phyloP scores from a whole-genome alignment of 2,888 invertebrate species.

The Lacanobia wlatinum region DNA sequence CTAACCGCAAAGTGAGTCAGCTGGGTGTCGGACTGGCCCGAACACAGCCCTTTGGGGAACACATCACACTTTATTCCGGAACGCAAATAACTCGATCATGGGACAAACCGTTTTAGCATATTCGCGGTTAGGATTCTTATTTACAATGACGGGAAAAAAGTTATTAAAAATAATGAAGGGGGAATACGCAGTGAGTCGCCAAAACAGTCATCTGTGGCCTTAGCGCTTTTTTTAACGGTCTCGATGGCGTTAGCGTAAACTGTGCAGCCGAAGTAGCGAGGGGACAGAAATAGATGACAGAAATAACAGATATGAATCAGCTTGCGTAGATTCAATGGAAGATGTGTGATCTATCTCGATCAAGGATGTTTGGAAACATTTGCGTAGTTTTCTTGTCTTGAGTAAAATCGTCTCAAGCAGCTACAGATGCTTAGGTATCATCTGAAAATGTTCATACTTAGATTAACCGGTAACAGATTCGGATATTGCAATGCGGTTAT shows the following conservation, averaged over 20 bases:
- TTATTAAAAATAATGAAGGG: conserved; percentile 17
- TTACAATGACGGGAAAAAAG: conserved; percentile 32
- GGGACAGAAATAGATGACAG: conserved; percentile 45
- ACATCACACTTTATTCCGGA: conserved; percentile 22
- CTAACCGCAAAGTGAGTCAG: conserved; percentile 60
- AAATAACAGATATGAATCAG: conserved; percentile 45
- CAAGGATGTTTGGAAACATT: conserved; percentile 31
- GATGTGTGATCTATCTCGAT: conserved; percentile 9
- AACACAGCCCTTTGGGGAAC: conserved; percentile 7
- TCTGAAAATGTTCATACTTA: neutral
- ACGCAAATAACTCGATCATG: conserved; percentile 35
- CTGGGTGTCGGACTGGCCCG: conserved; percentile 30
- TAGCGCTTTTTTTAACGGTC: no score
- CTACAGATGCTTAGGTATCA: neutral
- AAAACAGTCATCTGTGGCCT: conserved; percentile 8
- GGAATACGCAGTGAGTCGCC: conserved; percentile 35
- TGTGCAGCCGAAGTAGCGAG: conserved; percentile 21
- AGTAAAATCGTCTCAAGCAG: neutral
- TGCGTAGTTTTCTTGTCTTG: conserved; percentile 1
- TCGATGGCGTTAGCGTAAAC: no score
- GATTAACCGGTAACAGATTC: neutral
- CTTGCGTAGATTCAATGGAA: conserved; percentile 18
- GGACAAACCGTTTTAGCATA: conserved; percentile 36
- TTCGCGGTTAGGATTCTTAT: conserved; percentile 28
- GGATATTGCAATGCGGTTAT: neutral